Conservation (phyloP, 2,113 vertebrate species). For the Pseudopodoces humilis region DNA sequence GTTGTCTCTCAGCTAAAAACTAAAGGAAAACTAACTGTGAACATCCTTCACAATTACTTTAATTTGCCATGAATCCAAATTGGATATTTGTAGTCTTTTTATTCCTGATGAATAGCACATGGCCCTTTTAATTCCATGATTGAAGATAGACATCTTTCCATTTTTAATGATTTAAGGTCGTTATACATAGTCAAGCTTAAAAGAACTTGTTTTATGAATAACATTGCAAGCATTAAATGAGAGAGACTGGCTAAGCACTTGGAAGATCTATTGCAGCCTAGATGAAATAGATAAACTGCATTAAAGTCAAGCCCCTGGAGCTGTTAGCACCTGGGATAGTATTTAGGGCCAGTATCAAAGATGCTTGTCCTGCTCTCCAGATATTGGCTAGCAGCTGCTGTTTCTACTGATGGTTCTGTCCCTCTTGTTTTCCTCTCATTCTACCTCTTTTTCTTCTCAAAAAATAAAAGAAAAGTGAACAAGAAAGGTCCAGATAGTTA, state of each 20-base stretch:
- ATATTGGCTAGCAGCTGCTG: not conserved
- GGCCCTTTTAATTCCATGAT: not conserved
- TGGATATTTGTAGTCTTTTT: not conserved
- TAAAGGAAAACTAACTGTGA: not conserved
- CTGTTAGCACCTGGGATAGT: not conserved
- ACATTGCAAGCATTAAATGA: not conserved
- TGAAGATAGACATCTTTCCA: not conserved
- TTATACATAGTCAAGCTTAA: not conserved
- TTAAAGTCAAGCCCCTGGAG: not conserved
- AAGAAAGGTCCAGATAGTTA: not conserved
- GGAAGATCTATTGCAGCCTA: not conserved
- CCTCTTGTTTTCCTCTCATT: not conserved
- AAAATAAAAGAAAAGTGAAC: not conserved
- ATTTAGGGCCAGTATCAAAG: not conserved
- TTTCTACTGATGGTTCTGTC: not conserved
- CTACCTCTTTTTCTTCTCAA: not conserved
- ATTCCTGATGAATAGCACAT: not conserved
- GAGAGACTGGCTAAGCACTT: not conserved
- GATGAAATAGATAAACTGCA: not conserved
- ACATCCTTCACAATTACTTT: not conserved
- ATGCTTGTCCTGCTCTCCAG: not conserved
- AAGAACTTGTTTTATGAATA: not conserved
- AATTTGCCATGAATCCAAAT: not conserved
- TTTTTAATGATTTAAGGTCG: not conserved
- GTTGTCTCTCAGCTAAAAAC: not conserved